phyloP scores from a whole-genome alignment of 2,888 invertebrate species.

The Rugalucina vietnamica region DNA sequence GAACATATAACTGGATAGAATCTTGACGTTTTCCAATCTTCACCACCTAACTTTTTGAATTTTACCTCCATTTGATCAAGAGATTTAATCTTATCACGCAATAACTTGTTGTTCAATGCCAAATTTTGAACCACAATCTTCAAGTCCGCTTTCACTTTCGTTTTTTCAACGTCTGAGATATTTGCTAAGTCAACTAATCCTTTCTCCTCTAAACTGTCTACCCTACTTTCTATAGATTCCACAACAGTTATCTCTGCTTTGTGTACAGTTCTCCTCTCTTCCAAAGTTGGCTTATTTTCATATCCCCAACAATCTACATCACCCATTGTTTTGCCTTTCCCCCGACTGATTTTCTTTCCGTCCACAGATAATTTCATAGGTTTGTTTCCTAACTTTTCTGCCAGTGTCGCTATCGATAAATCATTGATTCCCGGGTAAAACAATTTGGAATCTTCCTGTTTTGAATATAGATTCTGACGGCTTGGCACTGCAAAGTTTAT shows the following conservation, averaged over 20 bases:
- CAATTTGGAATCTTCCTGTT: neutral
- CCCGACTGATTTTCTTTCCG: conserved; percentile 24
- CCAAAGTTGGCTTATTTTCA: conserved; percentile 16
- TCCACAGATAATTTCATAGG: conserved; percentile 12
- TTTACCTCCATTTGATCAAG: neutral
- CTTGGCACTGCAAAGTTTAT: conserved; percentile 30
- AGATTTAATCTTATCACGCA: neutral
- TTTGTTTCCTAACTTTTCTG: neutral
- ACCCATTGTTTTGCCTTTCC: conserved; percentile 17
- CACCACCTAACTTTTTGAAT: neutral
- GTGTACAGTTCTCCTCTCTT: neutral
- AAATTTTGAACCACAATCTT: neutral
- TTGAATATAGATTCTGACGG: neutral
- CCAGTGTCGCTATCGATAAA: neutral
- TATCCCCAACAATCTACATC: conserved; percentile 35
- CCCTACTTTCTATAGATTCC: neutral
- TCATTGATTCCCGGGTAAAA: neutral
- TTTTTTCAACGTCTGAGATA: neutral
- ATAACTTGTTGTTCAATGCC: neutral
- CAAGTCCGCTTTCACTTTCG: neutral
- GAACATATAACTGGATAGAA: conserved; percentile 3
- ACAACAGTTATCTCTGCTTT: neutral
- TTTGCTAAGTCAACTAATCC: neutral
- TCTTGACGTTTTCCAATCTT: neutral
- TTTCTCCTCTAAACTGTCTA: neutral